These are phyloP conservation scores for Tetropium fuscum DNA, from an alignment of 2,888 invertebrate genomes.

Conservation along the genomic window DNA sequence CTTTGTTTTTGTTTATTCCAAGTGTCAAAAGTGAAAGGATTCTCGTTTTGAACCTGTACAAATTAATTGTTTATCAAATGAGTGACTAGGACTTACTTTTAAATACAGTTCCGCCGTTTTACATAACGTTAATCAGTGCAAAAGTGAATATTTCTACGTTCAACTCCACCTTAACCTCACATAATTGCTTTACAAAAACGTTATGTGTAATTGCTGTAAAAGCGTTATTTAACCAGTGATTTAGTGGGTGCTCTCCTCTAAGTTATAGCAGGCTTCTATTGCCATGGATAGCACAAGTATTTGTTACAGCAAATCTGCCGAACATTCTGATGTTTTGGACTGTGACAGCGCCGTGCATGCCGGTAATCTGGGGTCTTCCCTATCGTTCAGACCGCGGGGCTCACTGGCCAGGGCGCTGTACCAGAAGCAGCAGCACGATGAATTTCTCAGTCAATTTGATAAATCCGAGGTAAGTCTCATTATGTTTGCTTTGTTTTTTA, in stretches of 20 bases:
- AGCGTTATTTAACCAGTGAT: constrained; percentile 2
- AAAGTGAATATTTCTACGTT: constrained; percentile 18
- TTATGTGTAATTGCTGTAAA: constrained; percentile 25
- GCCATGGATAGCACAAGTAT: constrained; percentile 33
- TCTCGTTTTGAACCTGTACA: not conserved
- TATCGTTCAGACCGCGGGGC: constrained; percentile 74
- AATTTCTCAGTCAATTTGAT: constrained; percentile 75
- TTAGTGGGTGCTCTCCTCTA: not conserved
- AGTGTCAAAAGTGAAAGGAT: constrained; percentile 43
- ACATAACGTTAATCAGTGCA: constrained; percentile 19
- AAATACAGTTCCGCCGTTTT: constrained; percentile 4
- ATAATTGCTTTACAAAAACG: constrained; percentile 28
- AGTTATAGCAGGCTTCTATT: not conserved
- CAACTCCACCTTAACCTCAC: constrained; percentile 42
- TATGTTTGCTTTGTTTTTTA: no score
- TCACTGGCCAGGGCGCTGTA: constrained; percentile 79
- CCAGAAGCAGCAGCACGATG: constrained; percentile 79
- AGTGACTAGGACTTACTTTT: not conserved
- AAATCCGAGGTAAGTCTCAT: constrained; percentile 79
- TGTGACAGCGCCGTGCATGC: constrained; percentile 27
- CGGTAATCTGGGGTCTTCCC: constrained; percentile 21
- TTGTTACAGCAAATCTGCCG: constrained; percentile 26
- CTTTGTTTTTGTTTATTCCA: constrained; percentile 36
- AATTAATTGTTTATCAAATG: constrained; percentile 2
- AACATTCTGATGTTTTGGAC: constrained; percentile 25